Percentiles rank a stretch among this genome's conserved stretches.
phyloP scores from a whole-genome alignment of 1,140 invertebrate genomes.

The Archivesica marissinica region DNA sequence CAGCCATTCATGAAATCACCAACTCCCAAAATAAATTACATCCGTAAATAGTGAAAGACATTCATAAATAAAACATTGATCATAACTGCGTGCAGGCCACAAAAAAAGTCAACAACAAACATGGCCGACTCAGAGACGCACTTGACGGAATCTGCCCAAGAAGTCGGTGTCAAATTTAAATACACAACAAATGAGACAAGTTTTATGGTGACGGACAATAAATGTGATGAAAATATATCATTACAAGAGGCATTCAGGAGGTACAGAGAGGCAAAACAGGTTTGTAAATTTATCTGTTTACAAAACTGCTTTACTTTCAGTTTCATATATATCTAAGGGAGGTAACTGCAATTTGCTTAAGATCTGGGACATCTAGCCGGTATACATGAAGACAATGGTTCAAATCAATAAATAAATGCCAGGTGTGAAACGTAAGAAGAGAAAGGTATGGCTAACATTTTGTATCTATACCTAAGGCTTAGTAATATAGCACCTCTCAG shows the following conservation, averaged over 20 bases:
- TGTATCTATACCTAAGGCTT: no score
- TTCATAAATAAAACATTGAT: no score
- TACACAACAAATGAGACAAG: background rate
- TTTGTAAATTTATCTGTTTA: constrained; percentile 17
- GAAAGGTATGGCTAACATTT: constrained; percentile 43
- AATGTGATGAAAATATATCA: constrained; percentile 15
- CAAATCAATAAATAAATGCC: constrained; percentile 31
- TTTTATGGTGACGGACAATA: background rate
- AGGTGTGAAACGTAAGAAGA: constrained; percentile 42
- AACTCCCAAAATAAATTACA: no score
- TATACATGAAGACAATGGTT: constrained; percentile 3
- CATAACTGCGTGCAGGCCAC: no score
- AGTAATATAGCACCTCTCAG: no score
- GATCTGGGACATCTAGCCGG: constrained; percentile 14
- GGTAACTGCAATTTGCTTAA: constrained; percentile 1
- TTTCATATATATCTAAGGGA: constrained; percentile 38
- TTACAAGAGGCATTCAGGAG: constrained; percentile 38
- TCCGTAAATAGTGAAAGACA: no score
- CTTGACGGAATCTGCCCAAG: background rate
- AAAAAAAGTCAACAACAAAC: constrained; percentile 46
- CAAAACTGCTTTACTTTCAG: constrained; percentile 32
- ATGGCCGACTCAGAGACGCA: constrained; percentile 24
- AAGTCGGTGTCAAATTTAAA: constrained; percentile 14
- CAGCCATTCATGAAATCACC: no score
- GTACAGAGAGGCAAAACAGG: constrained; percentile 48